These are phyloP conservation scores for Drosophila erecta DNA, from an alignment of 1,140 invertebrate species.

Conservation along the genomic window DNA sequence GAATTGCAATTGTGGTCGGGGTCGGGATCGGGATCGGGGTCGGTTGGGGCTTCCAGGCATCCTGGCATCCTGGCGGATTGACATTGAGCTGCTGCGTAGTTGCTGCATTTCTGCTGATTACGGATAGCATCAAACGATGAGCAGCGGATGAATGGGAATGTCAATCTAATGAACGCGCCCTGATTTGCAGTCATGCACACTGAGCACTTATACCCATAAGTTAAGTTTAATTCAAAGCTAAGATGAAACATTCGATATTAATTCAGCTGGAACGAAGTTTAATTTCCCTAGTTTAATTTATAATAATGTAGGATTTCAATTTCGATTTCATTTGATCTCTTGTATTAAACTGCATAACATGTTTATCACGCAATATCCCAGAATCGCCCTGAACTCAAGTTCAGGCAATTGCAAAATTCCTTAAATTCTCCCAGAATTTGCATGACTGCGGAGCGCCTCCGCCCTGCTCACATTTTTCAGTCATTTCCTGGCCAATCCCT, in stretches of 20 bases:
- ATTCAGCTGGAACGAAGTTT: too few relatives aligned
- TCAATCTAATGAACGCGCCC: conserved; percentile 33
- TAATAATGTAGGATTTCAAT: too few relatives aligned
- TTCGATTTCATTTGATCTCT: too few relatives aligned
- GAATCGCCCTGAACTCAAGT: too few relatives aligned
- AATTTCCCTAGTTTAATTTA: too few relatives aligned
- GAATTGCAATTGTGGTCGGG: background rate
- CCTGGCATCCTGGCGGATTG: conserved; percentile 12
- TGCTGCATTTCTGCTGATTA: conserved; percentile 58
- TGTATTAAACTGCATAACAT: too few relatives aligned
- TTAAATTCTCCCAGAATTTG: conserved; percentile 20
- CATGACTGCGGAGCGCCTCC: background rate
- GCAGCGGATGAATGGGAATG: conserved; percentile 40
- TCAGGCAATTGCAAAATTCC: conserved; percentile 3
- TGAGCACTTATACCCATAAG: background rate
- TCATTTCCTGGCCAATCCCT: conserved; percentile 13
- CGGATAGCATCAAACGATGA: conserved; percentile 49
- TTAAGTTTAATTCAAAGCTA: too few relatives aligned
- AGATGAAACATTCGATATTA: too few relatives aligned
- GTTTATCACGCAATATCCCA: too few relatives aligned
- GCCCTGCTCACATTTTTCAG: background rate
- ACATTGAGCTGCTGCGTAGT: conserved; percentile 58
- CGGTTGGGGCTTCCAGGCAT: background rate
- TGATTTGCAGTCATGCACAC: conserved; percentile 4
- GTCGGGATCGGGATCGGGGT: background rate